These are phyloP conservation scores for Lophotis ruficrista DNA, from an alignment of 2,113 vertebrate species.

Conservation along the genomic window DNA sequence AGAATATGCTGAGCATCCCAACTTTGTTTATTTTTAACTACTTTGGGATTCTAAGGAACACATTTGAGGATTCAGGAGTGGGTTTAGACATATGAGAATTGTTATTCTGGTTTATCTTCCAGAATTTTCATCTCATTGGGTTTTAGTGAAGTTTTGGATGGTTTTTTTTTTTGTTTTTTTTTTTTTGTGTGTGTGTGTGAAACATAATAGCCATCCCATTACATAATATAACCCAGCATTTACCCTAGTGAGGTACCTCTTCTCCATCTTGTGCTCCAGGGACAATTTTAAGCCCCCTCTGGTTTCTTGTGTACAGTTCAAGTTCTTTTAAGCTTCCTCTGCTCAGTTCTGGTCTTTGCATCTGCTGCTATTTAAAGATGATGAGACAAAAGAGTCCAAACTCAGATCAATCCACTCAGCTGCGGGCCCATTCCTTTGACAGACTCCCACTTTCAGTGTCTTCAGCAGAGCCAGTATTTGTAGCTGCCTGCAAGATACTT, in stretches of 20 bases:
- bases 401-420: neutral
- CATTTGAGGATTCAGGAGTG: neutral
- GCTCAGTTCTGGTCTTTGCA: neutral
- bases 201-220: neutral
- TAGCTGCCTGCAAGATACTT: neutral
- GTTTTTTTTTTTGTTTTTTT: neutral
- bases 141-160: neutral
- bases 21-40: neutral
- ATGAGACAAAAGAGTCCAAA: neutral
- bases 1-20: neutral
- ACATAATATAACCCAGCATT: neutral
- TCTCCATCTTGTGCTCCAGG: neutral
- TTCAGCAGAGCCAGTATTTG: neutral
- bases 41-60: neutral
- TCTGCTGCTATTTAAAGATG: neutral
- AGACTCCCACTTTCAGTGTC: neutral
- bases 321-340: neutral
- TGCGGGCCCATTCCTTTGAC: neutral
- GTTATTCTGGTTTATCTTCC: neutral
- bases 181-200: neutral
- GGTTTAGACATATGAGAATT: neutral
- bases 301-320: neutral
- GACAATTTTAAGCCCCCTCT: neutral
- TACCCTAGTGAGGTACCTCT: neutral
- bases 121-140: neutral